phyloP scores from a whole-genome alignment of 2,113 vertebrate species.

The Rhea pennata region DNA sequence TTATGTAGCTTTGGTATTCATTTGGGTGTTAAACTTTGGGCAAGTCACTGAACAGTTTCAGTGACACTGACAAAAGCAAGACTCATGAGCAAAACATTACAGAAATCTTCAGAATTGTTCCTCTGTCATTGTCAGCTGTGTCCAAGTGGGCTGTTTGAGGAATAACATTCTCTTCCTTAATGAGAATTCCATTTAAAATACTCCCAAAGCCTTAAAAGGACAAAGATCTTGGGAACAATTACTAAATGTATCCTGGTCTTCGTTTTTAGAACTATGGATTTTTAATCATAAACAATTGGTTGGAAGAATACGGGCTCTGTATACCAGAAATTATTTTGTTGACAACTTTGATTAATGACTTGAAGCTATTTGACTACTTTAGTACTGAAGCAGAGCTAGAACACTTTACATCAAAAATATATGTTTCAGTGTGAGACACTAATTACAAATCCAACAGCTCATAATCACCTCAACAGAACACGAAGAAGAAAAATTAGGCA shows the following conservation, averaged over 20 bases:
- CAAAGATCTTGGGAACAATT: neutral
- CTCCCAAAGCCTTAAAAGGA: neutral
- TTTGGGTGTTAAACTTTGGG: slow-evolving; percentile 8
- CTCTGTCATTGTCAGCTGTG: neutral
- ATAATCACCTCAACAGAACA: neutral
- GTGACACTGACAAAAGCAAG: slow-evolving; percentile 57
- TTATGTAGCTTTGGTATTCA: slow-evolving; percentile 33
- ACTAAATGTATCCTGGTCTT: neutral
- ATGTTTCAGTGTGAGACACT: neutral
- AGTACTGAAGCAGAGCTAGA: neutral
- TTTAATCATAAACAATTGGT: neutral
- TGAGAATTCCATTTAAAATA: neutral
- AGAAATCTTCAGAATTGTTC: neutral
- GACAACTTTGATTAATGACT: neutral
- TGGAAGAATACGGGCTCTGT: neutral
- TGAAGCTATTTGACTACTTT: neutral
- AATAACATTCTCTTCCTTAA: slow-evolving; percentile 12
- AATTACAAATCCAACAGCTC: neutral
- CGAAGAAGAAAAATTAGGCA: neutral
- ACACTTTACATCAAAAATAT: neutral
- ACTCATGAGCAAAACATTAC: neutral
- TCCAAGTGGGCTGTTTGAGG: slow-evolving; percentile 7
- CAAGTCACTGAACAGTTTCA: neutral
- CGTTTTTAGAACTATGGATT: neutral
- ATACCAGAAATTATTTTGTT: neutral